Conservation (phyloP, 2,888 invertebrate species). For the Stegophylla sp. region DNA sequence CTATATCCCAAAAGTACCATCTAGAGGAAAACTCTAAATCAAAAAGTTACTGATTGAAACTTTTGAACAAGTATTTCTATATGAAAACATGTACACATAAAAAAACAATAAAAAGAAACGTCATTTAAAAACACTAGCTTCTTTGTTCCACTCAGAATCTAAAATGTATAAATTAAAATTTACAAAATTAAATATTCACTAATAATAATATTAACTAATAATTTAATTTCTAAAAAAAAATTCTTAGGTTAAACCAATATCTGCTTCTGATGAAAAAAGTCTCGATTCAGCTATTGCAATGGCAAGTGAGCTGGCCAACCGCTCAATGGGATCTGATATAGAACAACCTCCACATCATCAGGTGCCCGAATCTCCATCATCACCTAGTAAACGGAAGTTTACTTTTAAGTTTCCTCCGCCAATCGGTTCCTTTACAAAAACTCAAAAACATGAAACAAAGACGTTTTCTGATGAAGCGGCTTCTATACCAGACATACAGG, state of each 20-base stretch:
- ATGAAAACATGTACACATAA: too few species aligned
- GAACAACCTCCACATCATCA: constrained; percentile 61
- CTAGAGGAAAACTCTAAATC: too few species aligned
- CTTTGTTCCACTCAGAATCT: too few species aligned
- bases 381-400: constrained; percentile 80
- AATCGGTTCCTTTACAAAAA: constrained; percentile 65
- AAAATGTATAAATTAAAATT: too few species aligned
- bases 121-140: too few species aligned
- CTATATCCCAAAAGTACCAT: too few species aligned
- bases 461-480: constrained; percentile 91
- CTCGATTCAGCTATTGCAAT: constrained; percentile 91
- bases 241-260: constrained; percentile 83
- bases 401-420: constrained; percentile 75
- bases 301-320: constrained; percentile 87
- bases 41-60: too few species aligned
- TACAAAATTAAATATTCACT: too few species aligned
- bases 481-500: constrained; percentile 86
- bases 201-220: too few species aligned
- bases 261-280: constrained; percentile 88
- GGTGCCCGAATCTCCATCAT: constrained; percentile 69
- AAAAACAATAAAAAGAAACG: too few species aligned
- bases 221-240: too few species aligned
- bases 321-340: constrained; percentile 66
- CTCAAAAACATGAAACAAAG: constrained; percentile 75
- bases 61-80: too few species aligned